phyloP scores from a whole-genome alignment of 2,888 invertebrate genomes.

The Folsomia candida region DNA sequence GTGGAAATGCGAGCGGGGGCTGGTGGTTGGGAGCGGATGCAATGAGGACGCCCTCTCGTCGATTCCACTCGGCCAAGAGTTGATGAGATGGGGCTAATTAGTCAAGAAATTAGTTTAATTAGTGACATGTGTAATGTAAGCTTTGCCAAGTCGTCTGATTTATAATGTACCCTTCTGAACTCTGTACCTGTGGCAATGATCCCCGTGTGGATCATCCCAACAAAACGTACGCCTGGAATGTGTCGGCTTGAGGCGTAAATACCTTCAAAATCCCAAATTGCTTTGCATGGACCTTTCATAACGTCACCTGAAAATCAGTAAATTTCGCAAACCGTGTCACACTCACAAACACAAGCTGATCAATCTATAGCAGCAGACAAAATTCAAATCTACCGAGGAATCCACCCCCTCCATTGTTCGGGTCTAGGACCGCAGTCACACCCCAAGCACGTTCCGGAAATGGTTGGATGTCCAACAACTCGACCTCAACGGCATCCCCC shows the following conservation, averaged over 20 bases:
- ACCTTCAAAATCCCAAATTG: conserved; percentile 44
- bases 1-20: conserved; percentile 32
- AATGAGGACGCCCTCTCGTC: conserved; percentile 33
- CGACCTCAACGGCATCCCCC: conserved; percentile 41
- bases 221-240: conserved; percentile 39
- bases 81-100: conserved; percentile 38
- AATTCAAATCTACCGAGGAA: conserved; percentile 34
- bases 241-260: conserved; percentile 42
- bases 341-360: too few relatives aligned
- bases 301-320: conserved; percentile 14
- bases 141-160: too few relatives aligned
- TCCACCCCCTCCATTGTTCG: conserved; percentile 35
- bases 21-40: neutral
- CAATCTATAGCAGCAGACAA: too few relatives aligned
- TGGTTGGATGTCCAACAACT: conserved; percentile 42
- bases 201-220: conserved; percentile 22
- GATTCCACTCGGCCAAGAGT: conserved; percentile 37
- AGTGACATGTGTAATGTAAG: too few relatives aligned
- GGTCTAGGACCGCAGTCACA: conserved; percentile 25
- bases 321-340: too few relatives aligned
- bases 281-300: conserved; percentile 33
- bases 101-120: too few relatives aligned
- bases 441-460: conserved; percentile 39
- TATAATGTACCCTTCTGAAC: too few relatives aligned
- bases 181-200: conserved; percentile 44